Evolutionary conservation across 1,140 invertebrate species (phyloP).

Genomic region (Coptotermes formosanus): DNA sequence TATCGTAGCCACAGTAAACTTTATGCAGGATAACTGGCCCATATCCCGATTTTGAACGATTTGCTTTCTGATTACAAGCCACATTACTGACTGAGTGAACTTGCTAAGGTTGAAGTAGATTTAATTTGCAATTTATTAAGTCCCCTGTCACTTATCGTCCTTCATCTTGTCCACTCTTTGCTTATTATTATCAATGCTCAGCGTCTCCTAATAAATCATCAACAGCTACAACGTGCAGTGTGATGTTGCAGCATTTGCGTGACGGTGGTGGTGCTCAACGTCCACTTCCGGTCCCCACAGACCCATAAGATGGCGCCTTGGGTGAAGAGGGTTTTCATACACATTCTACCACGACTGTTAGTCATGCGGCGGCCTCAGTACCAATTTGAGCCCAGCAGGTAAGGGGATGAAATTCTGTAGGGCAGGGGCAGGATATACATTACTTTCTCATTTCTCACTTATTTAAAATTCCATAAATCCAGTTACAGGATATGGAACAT

Average conservation of each 20-base stretch:
- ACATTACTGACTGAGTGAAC: too few species aligned
- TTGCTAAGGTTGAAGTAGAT: too few species aligned
- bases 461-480: too few species aligned
- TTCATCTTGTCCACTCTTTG: not conserved
- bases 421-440: too few species aligned
- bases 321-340: slow-evolving; percentile 89
- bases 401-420: slow-evolving; percentile 36
- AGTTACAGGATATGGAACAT: too few species aligned
- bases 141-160: not conserved
- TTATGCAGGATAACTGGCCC: too few species aligned
- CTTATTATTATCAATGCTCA: not conserved
- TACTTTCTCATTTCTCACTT: too few species aligned
- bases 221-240: not conserved
- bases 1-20: too few species aligned
- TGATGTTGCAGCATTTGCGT: slow-evolving; percentile 53
- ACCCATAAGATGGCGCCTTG: slow-evolving; percentile 93
- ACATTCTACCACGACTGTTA: slow-evolving; percentile 80
- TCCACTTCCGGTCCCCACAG: slow-evolving; percentile 93
- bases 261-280: slow-evolving; percentile 69
- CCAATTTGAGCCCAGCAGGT: slow-evolving; percentile 73
- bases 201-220: not conserved
- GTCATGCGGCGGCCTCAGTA: slow-evolving; percentile 82
- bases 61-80: too few species aligned
- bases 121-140: not conserved
- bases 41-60: too few species aligned